Base-by-base conservation (phyloP, 2,113 vertebrate genomes). In the Lanius ludovicianus region DNA sequence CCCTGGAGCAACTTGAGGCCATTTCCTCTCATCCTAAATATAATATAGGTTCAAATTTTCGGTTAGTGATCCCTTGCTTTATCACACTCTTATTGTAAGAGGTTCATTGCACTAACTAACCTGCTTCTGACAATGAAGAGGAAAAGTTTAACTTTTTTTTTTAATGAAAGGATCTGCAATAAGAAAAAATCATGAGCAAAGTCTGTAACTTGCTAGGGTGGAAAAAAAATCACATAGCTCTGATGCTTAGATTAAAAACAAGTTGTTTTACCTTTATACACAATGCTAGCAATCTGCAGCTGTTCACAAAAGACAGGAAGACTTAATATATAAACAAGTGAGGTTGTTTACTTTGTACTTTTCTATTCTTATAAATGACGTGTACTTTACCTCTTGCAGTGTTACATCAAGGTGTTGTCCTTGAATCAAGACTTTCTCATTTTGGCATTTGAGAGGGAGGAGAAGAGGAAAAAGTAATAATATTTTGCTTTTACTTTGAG, bases 231-330 rank as follows among this genome's bases (percentile, higher is more conserved):
- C 28, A 74, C 44, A 33, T 20, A 75, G 23, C 39, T 85, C 62
- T 94, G 79, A 95, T 90, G 65, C 21, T 84, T 89, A 87, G 91
- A 94, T 96, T 95, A 93, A 94, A 96, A 95, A 2, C 59, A 84
- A 95, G 71, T 60, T 91, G 33, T 27, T 95, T 92, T 94, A 78
- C 44, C 41, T 52, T 84, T 83, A 86, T 42, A 62, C 17, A n/a
- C 21, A 41, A 47, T 71, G 27, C n/a, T 95, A 90, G 41, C 33
- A 87, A 84, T 89, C 62, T 95, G 87, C 94, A 96, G 82, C 84
- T 96, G 87, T 92, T 97, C 92, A 89, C 57, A 75, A 88, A 96
- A 90, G 35, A 85, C 16, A 15, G 82, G 46, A 88, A 87, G 42
- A 88, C 21, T 83, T 57, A 67, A 90, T 67, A 59, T 44, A 80